Base-by-base conservation (phyloP, 2,888 invertebrate species). In the Tipula confusa region DNA sequence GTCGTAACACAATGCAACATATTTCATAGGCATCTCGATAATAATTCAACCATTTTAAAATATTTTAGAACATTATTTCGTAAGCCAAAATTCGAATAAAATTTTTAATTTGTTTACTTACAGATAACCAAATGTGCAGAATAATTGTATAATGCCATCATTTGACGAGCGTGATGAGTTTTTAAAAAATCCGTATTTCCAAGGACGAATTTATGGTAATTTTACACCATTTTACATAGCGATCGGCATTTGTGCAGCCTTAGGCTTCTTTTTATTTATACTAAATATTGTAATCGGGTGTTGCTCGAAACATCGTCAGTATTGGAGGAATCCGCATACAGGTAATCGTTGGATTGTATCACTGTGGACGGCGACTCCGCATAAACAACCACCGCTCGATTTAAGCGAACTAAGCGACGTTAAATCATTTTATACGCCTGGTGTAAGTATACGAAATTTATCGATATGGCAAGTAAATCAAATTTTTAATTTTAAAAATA, bases 161-260 rank as follows among this genome's bases (percentile, higher is more conserved):
- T 89, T 92, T 89, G 92, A 92, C 87, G 92, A 93, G 86, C 91
- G 92, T 86, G 89, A 91, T 84, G 92, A 91, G 85, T 93, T 92
- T 88, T 88, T 91, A 88, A 91, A 92, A 85, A 93, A 93, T 89
- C 93, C 93, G 80, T 92, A 91, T 86, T 93, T 92, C 85, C 90
- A 90, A 85, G 90, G 91, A 85, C 91, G 90, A 86, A 86, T 89
- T 33, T 92, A 91, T 89, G 94, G 95, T 84, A 94, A 96, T 89
- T 97, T 94, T 88, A 94, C 95, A n/a, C 93, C 94, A 80, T 97
- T 97, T 90, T 97, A 97, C 91, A 93, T 95, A 86, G 92, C 93
- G 18, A 94, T 97, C 85, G 93, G 94, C 29, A 92, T 97, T 88
- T 94, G 95, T 89, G 92, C 95, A 4, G 90, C 96, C 48, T 88